Evolutionary conservation across 2,888 invertebrate species (phyloP).

Genomic region (Octodonta nipae): DNA sequence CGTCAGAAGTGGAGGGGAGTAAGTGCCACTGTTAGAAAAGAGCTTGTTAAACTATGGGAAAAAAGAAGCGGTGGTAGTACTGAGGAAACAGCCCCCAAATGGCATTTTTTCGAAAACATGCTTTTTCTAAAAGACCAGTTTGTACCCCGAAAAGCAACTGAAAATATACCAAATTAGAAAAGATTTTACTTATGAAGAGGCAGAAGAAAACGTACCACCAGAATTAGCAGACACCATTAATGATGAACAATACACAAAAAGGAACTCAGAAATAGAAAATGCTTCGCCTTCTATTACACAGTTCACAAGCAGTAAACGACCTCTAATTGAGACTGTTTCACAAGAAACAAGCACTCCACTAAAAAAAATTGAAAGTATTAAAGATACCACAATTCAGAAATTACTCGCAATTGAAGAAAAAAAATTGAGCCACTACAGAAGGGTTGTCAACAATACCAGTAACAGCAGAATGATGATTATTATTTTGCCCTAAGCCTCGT

Average conservation of each 20-base stretch:
- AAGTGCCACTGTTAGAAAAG: too few relatives aligned
- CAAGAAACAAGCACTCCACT: background rate
- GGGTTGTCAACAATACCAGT: background rate
- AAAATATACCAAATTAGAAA: too few relatives aligned
- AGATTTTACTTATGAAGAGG: too few relatives aligned
- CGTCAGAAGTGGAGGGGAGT: too few relatives aligned
- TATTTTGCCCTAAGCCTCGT: constrained; percentile 1
- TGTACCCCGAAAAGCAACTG: too few relatives aligned
- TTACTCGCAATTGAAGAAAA: background rate
- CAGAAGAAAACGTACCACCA: too few relatives aligned
- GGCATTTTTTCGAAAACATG: too few relatives aligned
- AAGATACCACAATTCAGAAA: constrained; percentile 1
- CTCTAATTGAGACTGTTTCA: constrained; percentile 1
- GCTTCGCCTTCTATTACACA: background rate
- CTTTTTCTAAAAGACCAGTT: too few relatives aligned
- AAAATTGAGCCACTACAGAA: constrained; percentile 1
- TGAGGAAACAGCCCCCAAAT: too few relatives aligned
- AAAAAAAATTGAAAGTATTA: background rate
- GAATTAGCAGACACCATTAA: background rate
- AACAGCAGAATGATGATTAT: background rate
- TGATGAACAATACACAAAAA: constrained; percentile 1
- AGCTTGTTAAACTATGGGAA: too few relatives aligned
- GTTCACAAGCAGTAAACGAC: background rate
- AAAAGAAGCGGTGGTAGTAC: too few relatives aligned
- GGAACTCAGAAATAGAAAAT: constrained; percentile 1